Conservation (phyloP, 2,888 invertebrate genomes). For the Fabriciana adippe region DNA sequence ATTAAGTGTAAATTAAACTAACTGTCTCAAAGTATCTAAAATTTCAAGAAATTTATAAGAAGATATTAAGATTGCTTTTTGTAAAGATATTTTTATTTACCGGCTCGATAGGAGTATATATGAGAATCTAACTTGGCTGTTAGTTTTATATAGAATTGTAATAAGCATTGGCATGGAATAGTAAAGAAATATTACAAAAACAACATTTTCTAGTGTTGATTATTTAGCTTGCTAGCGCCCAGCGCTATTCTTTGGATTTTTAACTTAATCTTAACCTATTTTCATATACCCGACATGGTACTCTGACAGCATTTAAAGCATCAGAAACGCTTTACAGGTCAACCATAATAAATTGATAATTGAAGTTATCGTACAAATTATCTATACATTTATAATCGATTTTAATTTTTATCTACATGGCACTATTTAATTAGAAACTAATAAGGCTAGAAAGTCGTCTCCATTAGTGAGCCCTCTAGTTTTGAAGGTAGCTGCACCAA, state of each 20-base stretch:
- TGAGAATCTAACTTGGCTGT: too few species aligned
- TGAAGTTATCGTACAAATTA: too few species aligned
- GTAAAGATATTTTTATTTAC: too few species aligned
- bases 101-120: neutral
- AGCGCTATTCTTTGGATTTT: constrained; percentile 31
- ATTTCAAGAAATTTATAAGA: too few species aligned
- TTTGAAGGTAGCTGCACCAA: constrained; percentile 63
- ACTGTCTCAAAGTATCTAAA: too few species aligned
- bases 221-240: neutral
- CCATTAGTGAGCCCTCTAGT: constrained; percentile 50
- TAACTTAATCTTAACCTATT: constrained; percentile 1
- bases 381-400: too few species aligned
- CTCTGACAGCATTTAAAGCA: neutral
- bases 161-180: too few species aligned
- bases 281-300: neutral
- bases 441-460: constrained; percentile 64
- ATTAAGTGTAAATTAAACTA: neutral
- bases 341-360: too few species aligned
- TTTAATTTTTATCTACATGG: neutral
- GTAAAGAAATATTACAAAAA: too few species aligned
- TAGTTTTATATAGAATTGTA: too few species aligned
- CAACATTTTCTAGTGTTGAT: neutral
- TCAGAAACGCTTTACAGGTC: too few species aligned
- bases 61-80: too few species aligned
- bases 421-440: constrained; percentile 59